These are phyloP conservation scores for Rhaphigaster nebulosa DNA, from an alignment of 2,888 invertebrate species.

Conservation along the genomic window DNA sequence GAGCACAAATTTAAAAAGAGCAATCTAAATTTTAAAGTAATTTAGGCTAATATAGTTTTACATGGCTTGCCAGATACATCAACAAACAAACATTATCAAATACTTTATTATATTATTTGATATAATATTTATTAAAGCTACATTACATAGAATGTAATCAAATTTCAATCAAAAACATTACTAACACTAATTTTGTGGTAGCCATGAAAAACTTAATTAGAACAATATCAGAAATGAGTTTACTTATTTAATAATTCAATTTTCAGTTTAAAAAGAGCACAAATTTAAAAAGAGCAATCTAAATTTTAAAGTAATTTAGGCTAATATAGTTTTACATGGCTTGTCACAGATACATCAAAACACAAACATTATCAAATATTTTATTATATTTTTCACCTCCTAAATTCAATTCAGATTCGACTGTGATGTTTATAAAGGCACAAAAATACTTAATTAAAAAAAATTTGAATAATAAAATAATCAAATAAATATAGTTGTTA, in stretches of 20 bases:
- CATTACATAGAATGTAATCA: background rate
- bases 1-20: background rate
- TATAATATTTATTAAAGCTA: no score
- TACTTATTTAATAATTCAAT: background rate
- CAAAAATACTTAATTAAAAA: background rate
- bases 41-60: background rate
- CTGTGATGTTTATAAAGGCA: background rate
- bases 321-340: background rate
- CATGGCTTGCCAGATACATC: no score
- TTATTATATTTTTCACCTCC: background rate
- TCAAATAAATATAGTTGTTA: background rate
- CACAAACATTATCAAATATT: background rate
- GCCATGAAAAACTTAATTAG: background rate
- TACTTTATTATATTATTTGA: no score
- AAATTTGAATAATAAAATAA: background rate
- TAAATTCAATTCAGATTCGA: background rate
- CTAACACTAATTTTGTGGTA: background rate
- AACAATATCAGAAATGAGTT: background rate
- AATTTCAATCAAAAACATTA: background rate
- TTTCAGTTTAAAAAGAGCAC: background rate
- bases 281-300: background rate
- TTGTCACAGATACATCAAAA: background rate
- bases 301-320: background rate
- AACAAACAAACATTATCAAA: no score
- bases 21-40: background rate